Evolutionary conservation across 2,113 vertebrate species (phyloP), one percentile per base, ranked within the genome.

Genomic region (Falcunculus frontatus): DNA sequence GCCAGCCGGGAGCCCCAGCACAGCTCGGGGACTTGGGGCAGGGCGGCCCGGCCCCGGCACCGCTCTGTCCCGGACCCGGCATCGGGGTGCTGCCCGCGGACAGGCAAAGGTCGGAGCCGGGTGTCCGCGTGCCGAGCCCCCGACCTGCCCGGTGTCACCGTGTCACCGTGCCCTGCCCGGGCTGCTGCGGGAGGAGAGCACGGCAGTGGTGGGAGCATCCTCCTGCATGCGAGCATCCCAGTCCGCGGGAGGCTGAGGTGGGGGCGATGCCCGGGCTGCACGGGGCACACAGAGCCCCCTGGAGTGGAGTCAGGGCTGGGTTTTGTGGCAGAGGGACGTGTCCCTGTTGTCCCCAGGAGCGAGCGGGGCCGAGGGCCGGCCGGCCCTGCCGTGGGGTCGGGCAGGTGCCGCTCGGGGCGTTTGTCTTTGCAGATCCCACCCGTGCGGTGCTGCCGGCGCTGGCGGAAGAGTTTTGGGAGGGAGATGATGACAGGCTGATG

Each of bases 401-500:
- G 80, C 72, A 42, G 85, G 87, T 89, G 94, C 93, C 59, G 67
- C 81, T 87, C 35, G 50, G 76, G 89, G 91, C 70, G 11, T 95
- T 93, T 96, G 75, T 93, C 81, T 89, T 96, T 83, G 92, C 90
- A 88, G 95, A 95, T 96, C 80, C 64, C 63, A 27, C 82, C 65
- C 6, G 52, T 29, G 87, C 21, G 56, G 42, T 16, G 74, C 87
- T 69, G 88, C 80, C 15, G 47, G 91, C 9, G 37, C 82, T 76
- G 88, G 69, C 39, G 62, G 91, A 93, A 95, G 91, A 95, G 93
- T 97, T 91, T 83, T 59, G 90, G 91, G 91, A 90, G 91, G 94
- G 87, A 90, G 84, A 78, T 87, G 90, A 81, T 89, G 94, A 85
- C 56, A 68, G 91, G 93, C 93, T 95, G 93, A 95, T 96, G 95